Evolutionary conservation across 2,888 invertebrate species (phyloP).

Genomic region (Sisyra terminalis): DNA sequence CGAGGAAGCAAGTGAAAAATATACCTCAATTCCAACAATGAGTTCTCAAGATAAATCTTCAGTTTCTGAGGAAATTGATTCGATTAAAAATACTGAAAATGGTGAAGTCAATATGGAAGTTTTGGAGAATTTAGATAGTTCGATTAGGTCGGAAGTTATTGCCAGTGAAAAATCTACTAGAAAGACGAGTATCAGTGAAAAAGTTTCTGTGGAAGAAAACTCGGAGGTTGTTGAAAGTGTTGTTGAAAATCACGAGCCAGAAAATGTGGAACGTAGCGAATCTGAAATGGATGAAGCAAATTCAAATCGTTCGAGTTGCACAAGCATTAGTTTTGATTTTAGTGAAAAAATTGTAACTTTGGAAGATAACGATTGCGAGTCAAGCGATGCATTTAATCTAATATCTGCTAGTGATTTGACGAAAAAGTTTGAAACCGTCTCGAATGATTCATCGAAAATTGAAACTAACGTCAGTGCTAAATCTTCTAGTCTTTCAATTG

Average conservation of each 20-base stretch:
- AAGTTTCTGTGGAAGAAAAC: conserved; percentile 6
- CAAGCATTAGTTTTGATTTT: background rate
- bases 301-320: background rate
- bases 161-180: background rate
- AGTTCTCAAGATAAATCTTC: background rate
- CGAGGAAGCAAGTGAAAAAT: background rate
- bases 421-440: conserved; percentile 1
- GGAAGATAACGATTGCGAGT: background rate
- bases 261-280: background rate
- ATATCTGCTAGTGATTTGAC: conserved; percentile 3
- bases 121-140: background rate
- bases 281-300: background rate
- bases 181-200: conserved; percentile 1
- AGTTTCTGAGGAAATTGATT: background rate
- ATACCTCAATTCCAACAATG: background rate
- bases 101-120: background rate
- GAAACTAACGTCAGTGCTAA: background rate
- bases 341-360: background rate
- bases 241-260: background rate
- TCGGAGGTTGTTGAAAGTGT: background rate
- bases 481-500: too few species aligned
- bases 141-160: background rate
- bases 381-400: background rate
- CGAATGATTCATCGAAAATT: background rate
- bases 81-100: background rate